Conservation (phyloP, 2,797 vertebrate genomes). For the Poliocrania exsul region DNA sequence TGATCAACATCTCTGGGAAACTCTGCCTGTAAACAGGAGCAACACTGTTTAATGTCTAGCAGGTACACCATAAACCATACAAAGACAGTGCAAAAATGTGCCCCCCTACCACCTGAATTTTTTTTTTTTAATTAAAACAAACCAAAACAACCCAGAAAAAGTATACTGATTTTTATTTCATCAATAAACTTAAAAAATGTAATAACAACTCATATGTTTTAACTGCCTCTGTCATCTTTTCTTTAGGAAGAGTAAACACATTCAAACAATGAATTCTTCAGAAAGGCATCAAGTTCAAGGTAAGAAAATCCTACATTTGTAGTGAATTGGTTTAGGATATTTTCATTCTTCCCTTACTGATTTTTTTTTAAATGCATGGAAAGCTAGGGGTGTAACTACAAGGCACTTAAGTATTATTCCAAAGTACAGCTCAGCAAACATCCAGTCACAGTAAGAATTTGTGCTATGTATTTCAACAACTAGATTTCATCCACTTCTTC, state of each 20-base stretch:
- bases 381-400: neutral
- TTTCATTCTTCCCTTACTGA: neutral
- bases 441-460: neutral
- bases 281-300: neutral
- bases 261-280: neutral
- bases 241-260: neutral
- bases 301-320: neutral
- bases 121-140: neutral
- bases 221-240: neutral
- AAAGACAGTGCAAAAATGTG: neutral
- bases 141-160: neutral
- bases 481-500: neutral
- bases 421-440: neutral
- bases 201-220: neutral
- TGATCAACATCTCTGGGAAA: neutral
- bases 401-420: neutral
- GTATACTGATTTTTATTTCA: neutral
- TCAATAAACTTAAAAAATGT: neutral
- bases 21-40: neutral
- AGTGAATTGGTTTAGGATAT: neutral
- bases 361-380: neutral
- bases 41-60: neutral
- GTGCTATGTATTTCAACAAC: neutral
- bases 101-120: neutral
- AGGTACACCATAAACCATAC: neutral